Percentiles rank a stretch among this genome's conserved stretches.
These are phyloP conservation scores for Stegophylla sp. DNA, from an alignment of 2,888 invertebrate genomes.

Conservation along the genomic window DNA sequence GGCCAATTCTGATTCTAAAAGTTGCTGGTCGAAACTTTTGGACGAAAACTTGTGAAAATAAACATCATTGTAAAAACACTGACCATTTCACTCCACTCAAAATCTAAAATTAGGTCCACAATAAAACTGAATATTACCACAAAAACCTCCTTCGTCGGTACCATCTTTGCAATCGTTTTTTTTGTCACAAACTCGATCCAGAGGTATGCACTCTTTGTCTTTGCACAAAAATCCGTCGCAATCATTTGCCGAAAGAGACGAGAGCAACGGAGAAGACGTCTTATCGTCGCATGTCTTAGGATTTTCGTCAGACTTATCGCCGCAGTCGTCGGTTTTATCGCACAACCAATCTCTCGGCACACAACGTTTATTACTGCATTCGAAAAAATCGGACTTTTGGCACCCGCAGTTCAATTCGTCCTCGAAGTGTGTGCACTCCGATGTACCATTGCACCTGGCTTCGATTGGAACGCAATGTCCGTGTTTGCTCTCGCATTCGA, in stretches of 20 bases:
- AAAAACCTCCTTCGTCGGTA: conserved; percentile 75
- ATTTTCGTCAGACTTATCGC: conserved; percentile 77
- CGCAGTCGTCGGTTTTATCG: conserved; percentile 73
- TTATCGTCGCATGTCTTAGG: conserved; percentile 38
- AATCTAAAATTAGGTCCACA: no score
- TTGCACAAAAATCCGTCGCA: conserved; percentile 65
- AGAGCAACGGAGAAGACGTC: neutral
- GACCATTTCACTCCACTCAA: no score
- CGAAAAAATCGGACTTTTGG: conserved; percentile 62
- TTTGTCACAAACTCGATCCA: conserved; percentile 72
- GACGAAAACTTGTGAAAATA: no score
- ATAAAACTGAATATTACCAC: conserved; percentile 63
- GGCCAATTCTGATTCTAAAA: no score
- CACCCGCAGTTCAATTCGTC: conserved; percentile 74
- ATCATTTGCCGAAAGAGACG: neutral
- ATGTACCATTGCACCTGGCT: conserved; percentile 71
- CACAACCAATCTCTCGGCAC: conserved; percentile 70
- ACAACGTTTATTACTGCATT: conserved; percentile 66
- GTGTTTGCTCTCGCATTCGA: conserved; percentile 62
- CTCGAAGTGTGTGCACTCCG: conserved; percentile 76
- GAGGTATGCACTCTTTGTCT: conserved; percentile 73
- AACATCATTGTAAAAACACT: no score
- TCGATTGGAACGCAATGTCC: conserved; percentile 63
- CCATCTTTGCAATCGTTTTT: conserved; percentile 73
- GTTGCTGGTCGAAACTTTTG: no score